A percentile compares a stretch with the other conserved stretches of the same genome.
phyloP scores from a whole-genome alignment of 2,797 vertebrate species.

The Octomys mimax region DNA sequence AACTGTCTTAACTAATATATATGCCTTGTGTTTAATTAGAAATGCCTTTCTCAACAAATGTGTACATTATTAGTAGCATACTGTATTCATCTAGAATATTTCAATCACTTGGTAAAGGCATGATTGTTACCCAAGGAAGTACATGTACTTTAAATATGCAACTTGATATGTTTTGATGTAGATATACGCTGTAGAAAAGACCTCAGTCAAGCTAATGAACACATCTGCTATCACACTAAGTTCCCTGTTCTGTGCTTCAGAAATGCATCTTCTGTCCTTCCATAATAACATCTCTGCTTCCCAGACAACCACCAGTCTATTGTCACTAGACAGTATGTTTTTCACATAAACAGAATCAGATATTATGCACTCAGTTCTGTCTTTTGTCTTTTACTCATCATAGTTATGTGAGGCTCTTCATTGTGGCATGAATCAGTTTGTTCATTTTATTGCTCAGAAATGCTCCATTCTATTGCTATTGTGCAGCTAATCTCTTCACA shows the following conservation, averaged over 20 bases:
- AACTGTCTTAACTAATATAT: not conserved
- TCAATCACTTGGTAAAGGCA: not conserved
- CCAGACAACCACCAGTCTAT: not conserved
- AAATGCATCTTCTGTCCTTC: not conserved
- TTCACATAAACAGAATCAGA: not conserved
- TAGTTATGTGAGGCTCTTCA: not conserved
- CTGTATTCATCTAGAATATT: not conserved
- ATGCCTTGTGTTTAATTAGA: not conserved
- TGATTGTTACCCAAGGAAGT: not conserved
- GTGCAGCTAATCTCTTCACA: not conserved
- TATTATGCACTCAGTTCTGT: not conserved
- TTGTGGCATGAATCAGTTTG: not conserved
- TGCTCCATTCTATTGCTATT: not conserved
- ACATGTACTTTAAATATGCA: not conserved
- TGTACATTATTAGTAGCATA: not conserved
- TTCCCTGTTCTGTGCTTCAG: not conserved
- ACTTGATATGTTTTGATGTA: not conserved
- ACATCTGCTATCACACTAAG: not conserved
- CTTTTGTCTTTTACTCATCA: not conserved
- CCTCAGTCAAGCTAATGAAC: not conserved
- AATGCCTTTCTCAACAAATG: not conserved
- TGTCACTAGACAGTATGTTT: not conserved
- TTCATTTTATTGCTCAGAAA: not conserved
- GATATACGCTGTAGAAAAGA: not conserved
- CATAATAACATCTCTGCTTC: not conserved